Evolutionary conservation across 2,797 vertebrate species (phyloP), one percentile per base, ranked within the genome.

Genomic region (Aeoliscus strigatus): DNA sequence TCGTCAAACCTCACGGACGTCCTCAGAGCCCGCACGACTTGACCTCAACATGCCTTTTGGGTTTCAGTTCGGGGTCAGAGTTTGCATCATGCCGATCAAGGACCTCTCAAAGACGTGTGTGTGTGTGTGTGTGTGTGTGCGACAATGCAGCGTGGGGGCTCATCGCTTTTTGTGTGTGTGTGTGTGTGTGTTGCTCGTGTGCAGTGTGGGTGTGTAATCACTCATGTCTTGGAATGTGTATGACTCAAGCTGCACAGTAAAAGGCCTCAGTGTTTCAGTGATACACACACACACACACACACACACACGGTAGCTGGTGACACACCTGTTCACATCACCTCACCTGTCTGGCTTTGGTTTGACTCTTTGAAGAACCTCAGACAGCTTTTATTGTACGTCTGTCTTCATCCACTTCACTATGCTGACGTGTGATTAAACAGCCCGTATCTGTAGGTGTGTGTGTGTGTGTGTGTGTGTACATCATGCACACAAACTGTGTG

Each of bases 341-440:
- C 76, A 72, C 51, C 68, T 53, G 78, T 81, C 80, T 84, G 66
- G 55, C 44, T 67, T 57, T 48, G 21, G 25, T 8, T 17, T 3
- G 28, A 5, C 14, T 30, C n/a, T 35, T 51, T 70, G n/a, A 50
- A 11, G 39, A 26, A 12, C 12, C 11, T 12, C 51, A 42, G 18
- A 29, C 14, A 18, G 9, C 16, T 16, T 1, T 18, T n/a, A n/a
- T n/a, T n/a, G n/a, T n/a, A n/a, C n/a, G n/a, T n/a, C n/a, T n/a
- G n/a, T n/a, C n/a, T n/a, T n/a, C n/a, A n/a, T n/a, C n/a, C n/a
- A n/a, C n/a, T n/a, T n/a, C n/a, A n/a, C n/a, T n/a, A n/a, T n/a
- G n/a, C n/a, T n/a, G n/a, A n/a, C n/a, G n/a, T n/a, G n/a, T n/a
- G n/a, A n/a, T n/a, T n/a, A n/a, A n/a, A n/a, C n/a, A n/a, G n/a